Percentiles rank a stretch among this genome's conserved stretches.
Conservation (phyloP, 2,113 vertebrate genomes). For the Miniopterus natalensis region DNA sequence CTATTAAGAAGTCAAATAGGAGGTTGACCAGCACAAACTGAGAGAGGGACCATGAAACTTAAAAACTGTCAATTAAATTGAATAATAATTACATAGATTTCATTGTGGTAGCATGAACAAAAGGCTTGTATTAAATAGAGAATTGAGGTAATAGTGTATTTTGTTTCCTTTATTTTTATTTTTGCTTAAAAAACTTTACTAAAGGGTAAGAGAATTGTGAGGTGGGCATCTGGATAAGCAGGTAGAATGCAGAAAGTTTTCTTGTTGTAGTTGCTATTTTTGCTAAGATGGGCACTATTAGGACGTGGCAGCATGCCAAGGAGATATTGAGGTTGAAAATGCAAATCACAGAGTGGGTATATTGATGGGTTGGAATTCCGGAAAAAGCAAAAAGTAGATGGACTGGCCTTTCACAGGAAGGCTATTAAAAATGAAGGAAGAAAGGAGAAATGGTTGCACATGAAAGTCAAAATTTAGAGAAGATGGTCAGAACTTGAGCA, state of each 20-base stretch:
- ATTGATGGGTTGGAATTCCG: not conserved
- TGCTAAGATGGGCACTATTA: not conserved
- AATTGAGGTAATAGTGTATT: not conserved
- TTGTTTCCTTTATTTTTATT: not conserved
- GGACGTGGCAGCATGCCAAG: not conserved
- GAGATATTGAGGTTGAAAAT: not conserved
- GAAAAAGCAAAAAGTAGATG: not conserved
- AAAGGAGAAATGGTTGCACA: not conserved
- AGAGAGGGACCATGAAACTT: not conserved
- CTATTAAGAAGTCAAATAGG: not conserved
- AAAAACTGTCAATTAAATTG: not conserved
- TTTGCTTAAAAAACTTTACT: conserved; percentile 7
- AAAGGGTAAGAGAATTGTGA: not conserved
- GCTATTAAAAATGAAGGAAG: not conserved
- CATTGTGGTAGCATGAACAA: not conserved
- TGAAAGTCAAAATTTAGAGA: not conserved
- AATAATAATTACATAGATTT: not conserved
- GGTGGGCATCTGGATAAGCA: not conserved
- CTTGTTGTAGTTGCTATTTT: not conserved
- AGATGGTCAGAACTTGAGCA: not conserved
- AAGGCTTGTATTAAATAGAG: not conserved
- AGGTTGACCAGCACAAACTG: not conserved
- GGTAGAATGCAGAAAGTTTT: not conserved
- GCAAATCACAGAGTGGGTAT: not conserved
- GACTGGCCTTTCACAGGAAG: not conserved